Evolutionary conservation across 1,140 invertebrate genomes (phyloP).

Genomic region (Sinonovacula constricta): DNA sequence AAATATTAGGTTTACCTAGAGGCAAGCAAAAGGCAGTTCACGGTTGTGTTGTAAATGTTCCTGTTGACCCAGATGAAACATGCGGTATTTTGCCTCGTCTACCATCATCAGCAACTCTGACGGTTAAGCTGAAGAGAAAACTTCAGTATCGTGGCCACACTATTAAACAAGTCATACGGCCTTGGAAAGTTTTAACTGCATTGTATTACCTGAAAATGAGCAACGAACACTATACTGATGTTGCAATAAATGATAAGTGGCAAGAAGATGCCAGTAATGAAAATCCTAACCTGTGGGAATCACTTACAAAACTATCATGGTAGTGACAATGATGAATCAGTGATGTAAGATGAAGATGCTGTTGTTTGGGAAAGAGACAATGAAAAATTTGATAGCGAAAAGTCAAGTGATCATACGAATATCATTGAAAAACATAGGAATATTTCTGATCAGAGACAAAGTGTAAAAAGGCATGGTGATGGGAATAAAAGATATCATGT

Average conservation of each 20-base stretch:
- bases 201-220: conserved; percentile 16
- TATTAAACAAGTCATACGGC: conserved; percentile 15
- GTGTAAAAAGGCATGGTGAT: conserved; percentile 8
- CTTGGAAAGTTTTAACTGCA: conserved; percentile 21
- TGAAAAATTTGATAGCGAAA: no score
- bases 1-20: conserved; percentile 31
- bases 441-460: conserved; percentile 8
- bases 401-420: conserved; percentile 19
- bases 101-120: conserved; percentile 25
- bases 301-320: no score
- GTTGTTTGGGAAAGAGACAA: no score
- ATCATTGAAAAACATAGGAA: conserved; percentile 6
- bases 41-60: conserved; percentile 25
- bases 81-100: conserved; percentile 18
- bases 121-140: conserved; percentile 10
- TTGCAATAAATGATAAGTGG: conserved; percentile 14
- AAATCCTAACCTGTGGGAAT: conserved; percentile 25
- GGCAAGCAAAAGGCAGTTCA: conserved; percentile 27
- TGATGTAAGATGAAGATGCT: no score
- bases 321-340: no score
- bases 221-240: conserved; percentile 25
- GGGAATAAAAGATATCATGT: no score
- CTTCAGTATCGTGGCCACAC: conserved; percentile 9
- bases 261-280: conserved; percentile 20
- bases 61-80: conserved; percentile 24